A percentile compares a stretch with the other conserved stretches of the same genome.
These are phyloP conservation scores for Hoplodrina ambigua DNA, from an alignment of 2,888 invertebrate species.

Conservation along the genomic window DNA sequence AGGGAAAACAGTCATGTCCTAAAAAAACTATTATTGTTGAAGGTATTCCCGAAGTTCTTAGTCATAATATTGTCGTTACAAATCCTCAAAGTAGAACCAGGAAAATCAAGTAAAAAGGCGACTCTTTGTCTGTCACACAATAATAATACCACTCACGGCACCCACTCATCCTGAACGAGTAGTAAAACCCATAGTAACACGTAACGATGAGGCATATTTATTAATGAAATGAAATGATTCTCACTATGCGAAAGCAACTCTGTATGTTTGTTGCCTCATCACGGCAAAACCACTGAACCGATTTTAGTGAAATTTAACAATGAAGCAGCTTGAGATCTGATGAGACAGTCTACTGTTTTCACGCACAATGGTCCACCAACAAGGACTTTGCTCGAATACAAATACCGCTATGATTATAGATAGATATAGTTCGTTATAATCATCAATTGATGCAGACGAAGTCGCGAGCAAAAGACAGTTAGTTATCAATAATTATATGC, in stretches of 20 bases:
- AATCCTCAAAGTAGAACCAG: neutral
- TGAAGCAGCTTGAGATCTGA: neutral
- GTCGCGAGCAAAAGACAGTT: neutral
- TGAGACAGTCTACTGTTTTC: too few relatives aligned
- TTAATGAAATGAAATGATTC: neutral
- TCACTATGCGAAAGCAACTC: neutral
- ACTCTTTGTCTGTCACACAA: conserved; percentile 7
- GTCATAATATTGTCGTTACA: too few relatives aligned
- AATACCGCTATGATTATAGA: too few relatives aligned
- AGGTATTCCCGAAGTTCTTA: too few relatives aligned
- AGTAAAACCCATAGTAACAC: conserved; percentile 9
- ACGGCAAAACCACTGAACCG: neutral
- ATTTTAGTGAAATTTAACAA: neutral
- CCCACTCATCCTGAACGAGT: conserved; percentile 2
- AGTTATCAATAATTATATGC: conserved; percentile 9
- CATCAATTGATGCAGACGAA: neutral
- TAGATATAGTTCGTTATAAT: too few relatives aligned
- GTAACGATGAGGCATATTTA: conserved; percentile 5
- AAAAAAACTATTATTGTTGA: too few relatives aligned
- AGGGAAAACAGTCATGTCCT: too few relatives aligned
- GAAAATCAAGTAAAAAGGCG: neutral
- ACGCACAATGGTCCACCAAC: too few relatives aligned
- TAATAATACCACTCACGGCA: neutral
- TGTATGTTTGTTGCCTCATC: neutral
- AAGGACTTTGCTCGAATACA: too few relatives aligned